Evolutionary conservation across 2,888 invertebrate species (phyloP).

Genomic region (Ernsta delagoae): DNA sequence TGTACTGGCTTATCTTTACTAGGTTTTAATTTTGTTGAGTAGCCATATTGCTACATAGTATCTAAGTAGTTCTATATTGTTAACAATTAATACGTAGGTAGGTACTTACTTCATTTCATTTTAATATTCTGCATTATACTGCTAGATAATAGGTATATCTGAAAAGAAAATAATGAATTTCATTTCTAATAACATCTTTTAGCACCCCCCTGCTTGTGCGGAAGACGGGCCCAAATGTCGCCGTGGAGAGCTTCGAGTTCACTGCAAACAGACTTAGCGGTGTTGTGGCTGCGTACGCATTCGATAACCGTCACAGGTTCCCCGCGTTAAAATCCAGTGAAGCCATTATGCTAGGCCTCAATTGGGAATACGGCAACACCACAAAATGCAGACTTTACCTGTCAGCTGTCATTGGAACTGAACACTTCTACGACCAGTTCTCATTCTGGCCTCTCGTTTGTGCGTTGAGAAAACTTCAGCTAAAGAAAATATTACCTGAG

Average conservation of each 20-base stretch:
- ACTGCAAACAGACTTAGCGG: conserved; percentile 60
- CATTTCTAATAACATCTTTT: too few relatives aligned
- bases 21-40: too few relatives aligned
- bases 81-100: too few relatives aligned
- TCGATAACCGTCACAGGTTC: conserved; percentile 54
- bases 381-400: conserved; percentile 54
- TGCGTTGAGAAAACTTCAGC: conserved; percentile 56
- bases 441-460: conserved; percentile 59
- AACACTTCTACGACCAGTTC: conserved; percentile 61
- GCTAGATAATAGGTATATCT: too few relatives aligned
- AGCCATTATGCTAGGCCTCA: conserved; percentile 52
- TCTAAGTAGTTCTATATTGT: too few relatives aligned
- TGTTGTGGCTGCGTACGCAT: conserved; percentile 58
- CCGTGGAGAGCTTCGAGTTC: conserved; percentile 56
- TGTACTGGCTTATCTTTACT: too few relatives aligned
- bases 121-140: too few relatives aligned
- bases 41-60: too few relatives aligned
- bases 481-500: conserved; percentile 56
- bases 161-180: too few relatives aligned
- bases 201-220: conserved; percentile 58
- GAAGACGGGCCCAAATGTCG: conserved; percentile 52
- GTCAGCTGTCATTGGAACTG: conserved; percentile 58
- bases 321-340: conserved; percentile 53
- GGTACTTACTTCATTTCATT: too few relatives aligned
- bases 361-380: conserved; percentile 52